These are phyloP conservation scores for Metridium senile DNA, from an alignment of 92 coral and sea anemone genomes.

Conservation along the genomic window DNA sequence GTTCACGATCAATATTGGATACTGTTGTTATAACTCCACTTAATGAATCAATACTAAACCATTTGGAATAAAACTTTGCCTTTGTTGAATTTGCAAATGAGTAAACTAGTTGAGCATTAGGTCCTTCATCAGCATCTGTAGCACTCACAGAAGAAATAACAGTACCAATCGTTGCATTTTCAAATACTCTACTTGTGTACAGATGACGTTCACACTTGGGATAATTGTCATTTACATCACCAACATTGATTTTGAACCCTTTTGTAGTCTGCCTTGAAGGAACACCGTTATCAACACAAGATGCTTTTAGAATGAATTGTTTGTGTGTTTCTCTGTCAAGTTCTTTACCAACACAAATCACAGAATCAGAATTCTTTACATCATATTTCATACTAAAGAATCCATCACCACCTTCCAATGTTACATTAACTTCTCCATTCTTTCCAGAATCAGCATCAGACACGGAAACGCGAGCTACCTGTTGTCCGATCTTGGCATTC, in stretches of 20 bases:
- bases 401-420: constrained; percentile 73
- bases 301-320: constrained; percentile 51
- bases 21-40: constrained; percentile 78
- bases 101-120: constrained; percentile 65
- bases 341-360: constrained; percentile 64
- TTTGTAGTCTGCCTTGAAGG: constrained; percentile 59
- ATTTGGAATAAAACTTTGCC: constrained; percentile 41
- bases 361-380: constrained; percentile 52
- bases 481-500: constrained; percentile 61
- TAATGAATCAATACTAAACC: constrained; percentile 71
- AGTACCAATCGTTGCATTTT: constrained; percentile 64
- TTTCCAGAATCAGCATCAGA: constrained; percentile 84
- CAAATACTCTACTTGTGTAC: constrained; percentile 62
- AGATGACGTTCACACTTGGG: constrained; percentile 77
- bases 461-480: constrained; percentile 80
- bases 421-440: constrained; percentile 84
- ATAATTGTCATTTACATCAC: constrained; percentile 88
- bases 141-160: constrained; percentile 73
- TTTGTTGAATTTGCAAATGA: constrained; percentile 46
- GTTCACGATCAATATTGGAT: constrained; percentile 79
- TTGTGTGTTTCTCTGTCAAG: constrained; percentile 72
- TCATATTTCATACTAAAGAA: constrained; percentile 60
- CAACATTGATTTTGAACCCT: constrained; percentile 70
- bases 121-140: constrained; percentile 66
- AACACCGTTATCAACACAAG: constrained; percentile 78